Evolutionary conservation across 2,888 invertebrate species (phyloP).

Genomic region (Podotricha telesiphe): DNA sequence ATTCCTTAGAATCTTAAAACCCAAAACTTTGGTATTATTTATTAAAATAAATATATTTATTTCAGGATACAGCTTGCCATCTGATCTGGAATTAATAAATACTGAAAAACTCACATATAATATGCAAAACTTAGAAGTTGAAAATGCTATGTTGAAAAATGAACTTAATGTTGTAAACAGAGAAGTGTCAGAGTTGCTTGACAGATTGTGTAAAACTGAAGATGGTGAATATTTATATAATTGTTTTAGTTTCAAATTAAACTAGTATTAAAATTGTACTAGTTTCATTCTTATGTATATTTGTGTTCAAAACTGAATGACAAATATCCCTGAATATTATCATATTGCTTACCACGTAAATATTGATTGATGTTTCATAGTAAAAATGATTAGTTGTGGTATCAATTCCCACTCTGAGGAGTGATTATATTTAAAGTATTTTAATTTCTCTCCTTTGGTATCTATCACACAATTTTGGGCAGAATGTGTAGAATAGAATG

Average conservation of each 20-base stretch:
- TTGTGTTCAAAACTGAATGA: background rate
- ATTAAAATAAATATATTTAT: background rate
- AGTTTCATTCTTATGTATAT: too few species aligned
- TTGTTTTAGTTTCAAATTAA: background rate
- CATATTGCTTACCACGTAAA: too few species aligned
- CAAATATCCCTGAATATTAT: too few species aligned
- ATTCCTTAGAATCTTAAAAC: too few species aligned
- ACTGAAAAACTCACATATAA: constrained; percentile 56
- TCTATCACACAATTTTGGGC: too few species aligned
- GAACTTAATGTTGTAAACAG: constrained; percentile 73
- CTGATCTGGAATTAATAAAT: constrained; percentile 58
- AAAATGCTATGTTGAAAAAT: constrained; percentile 77
- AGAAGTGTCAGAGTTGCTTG: constrained; percentile 67
- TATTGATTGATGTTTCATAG: too few species aligned
- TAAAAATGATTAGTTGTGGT: too few species aligned
- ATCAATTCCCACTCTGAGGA: too few species aligned
- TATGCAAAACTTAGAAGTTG: constrained; percentile 72
- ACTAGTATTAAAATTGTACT: background rate
- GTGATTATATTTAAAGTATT: too few species aligned
- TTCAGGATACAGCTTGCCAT: constrained; percentile 66
- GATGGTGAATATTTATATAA: constrained; percentile 64
- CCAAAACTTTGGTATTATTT: too few species aligned
- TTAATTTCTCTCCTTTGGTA: too few species aligned
- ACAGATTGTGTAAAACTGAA: constrained; percentile 62
- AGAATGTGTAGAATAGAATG: too few species aligned